Percentiles rank a stretch among this genome's conserved stretches.
These are phyloP conservation scores for Benitochromis conjunctus DNA, from an alignment of 2,113 vertebrate genomes.

Conservation along the genomic window DNA sequence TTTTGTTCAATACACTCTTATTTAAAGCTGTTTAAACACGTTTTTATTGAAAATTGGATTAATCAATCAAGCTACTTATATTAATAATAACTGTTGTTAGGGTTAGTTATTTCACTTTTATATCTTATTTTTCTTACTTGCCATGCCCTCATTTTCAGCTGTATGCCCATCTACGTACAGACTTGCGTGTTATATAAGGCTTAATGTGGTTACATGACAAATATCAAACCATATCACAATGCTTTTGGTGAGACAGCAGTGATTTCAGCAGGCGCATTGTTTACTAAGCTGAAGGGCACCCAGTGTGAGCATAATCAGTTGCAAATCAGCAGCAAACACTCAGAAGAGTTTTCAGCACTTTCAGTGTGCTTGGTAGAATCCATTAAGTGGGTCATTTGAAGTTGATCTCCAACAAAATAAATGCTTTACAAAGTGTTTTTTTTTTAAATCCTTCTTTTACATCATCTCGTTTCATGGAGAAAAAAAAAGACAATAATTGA, in stretches of 20 bases:
- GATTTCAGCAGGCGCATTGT: slow-evolving; percentile 25
- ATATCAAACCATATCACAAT: background rate
- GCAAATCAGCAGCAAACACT: slow-evolving; percentile 20
- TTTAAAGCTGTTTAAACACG: background rate
- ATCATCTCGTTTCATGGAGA: background rate
- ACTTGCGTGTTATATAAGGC: background rate
- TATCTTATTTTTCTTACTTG: background rate
- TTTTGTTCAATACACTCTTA: background rate
- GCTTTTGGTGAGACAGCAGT: background rate
- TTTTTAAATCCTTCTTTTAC: background rate
- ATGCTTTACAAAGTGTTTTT: background rate
- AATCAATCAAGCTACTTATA: background rate
- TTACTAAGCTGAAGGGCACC: slow-evolving; percentile 19
- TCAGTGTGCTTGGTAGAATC: background rate
- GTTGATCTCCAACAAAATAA: background rate
- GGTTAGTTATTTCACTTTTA: background rate
- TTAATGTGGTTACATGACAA: background rate
- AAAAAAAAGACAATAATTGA: background rate
- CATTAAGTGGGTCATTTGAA: slow-evolving; percentile 23
- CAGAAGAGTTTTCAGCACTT: slow-evolving; percentile 23
- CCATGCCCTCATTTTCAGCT: background rate
- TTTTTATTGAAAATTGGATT: background rate
- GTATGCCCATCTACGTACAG: background rate
- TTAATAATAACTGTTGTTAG: background rate
- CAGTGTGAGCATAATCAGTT: slow-evolving; percentile 15